These are phyloP conservation scores for Caenorhabditis latens DNA, from an alignment of 1,140 invertebrate species.

Conservation along the genomic window DNA sequence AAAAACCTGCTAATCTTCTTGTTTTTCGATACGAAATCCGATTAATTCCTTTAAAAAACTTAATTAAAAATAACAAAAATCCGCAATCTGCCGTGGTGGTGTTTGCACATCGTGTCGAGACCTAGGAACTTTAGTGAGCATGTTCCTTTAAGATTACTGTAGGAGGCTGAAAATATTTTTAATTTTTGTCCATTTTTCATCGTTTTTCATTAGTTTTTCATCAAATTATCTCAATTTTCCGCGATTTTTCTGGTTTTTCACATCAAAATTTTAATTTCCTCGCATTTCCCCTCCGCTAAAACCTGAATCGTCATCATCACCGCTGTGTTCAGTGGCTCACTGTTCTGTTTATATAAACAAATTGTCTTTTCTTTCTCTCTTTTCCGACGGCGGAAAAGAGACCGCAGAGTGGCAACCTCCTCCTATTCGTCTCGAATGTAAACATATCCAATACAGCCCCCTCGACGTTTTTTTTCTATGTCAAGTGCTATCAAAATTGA, in stretches of 20 bases:
- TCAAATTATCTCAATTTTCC: background rate
- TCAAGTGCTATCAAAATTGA: constrained; percentile 43
- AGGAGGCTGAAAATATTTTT: background rate
- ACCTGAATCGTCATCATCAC: background rate
- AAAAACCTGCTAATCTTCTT: background rate
- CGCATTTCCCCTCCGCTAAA: background rate
- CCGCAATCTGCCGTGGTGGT: background rate
- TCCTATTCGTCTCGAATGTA: constrained; percentile 39
- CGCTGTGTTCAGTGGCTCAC: background rate
- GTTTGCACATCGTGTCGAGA: background rate
- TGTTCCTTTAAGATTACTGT: background rate
- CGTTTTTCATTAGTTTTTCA: background rate
- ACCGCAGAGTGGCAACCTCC: background rate
- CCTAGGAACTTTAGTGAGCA: background rate
- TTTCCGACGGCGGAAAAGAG: background rate
- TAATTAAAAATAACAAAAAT: background rate
- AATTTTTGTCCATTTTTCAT: background rate
- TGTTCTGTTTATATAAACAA: constrained; percentile 39
- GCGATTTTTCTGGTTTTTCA: background rate
- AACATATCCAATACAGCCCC: constrained; percentile 45
- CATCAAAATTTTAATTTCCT: background rate
- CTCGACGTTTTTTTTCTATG: constrained; percentile 21
- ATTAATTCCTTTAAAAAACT: background rate
- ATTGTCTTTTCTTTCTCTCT: background rate
- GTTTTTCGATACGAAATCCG: no score